Conservation (phyloP, 2,888 invertebrate genomes). For the Calameuta filiformis region DNA sequence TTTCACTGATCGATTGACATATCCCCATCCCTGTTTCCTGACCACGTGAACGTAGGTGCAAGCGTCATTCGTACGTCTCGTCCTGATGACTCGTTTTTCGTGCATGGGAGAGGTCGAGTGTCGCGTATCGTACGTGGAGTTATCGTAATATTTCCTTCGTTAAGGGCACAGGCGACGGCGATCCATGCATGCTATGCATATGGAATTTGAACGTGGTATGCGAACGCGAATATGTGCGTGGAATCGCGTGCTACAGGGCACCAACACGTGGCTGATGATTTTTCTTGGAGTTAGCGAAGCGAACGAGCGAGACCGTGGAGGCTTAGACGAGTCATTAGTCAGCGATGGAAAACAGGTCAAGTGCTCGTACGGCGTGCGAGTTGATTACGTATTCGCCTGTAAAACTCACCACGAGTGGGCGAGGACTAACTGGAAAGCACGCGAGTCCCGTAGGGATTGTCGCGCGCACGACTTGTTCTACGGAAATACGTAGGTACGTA, state of each 20-base stretch:
- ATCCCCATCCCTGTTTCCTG: background rate
- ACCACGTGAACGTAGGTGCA: background rate
- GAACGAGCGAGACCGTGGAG: conserved; percentile 13
- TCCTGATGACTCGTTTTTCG: background rate
- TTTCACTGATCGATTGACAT: background rate
- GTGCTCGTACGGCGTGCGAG: conserved; percentile 6
- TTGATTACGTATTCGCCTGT: conserved; percentile 14
- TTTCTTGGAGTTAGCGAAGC: conserved; percentile 25
- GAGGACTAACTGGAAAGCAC: background rate
- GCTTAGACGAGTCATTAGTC: conserved; percentile 38
- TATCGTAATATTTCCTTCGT: background rate
- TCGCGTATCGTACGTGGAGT: background rate
- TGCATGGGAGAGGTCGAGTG: background rate
- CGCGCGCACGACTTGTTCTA: background rate
- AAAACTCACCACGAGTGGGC: conserved; percentile 3
- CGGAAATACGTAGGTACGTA: background rate
- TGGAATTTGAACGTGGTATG: conserved; percentile 5
- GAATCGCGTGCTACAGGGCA: conserved; percentile 18
- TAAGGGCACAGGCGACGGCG: background rate
- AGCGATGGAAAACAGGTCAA: conserved; percentile 24
- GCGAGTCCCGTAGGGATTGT: background rate
- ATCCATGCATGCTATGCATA: conserved; percentile 13
- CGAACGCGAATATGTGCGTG: conserved; percentile 12
- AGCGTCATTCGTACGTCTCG: background rate
- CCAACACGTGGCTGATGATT: conserved; percentile 13